Evolutionary conservation across 2,797 vertebrate genomes (phyloP), one percentile per base, ranked within the genome.

Genomic region (Babyrousa celebensis): DNA sequence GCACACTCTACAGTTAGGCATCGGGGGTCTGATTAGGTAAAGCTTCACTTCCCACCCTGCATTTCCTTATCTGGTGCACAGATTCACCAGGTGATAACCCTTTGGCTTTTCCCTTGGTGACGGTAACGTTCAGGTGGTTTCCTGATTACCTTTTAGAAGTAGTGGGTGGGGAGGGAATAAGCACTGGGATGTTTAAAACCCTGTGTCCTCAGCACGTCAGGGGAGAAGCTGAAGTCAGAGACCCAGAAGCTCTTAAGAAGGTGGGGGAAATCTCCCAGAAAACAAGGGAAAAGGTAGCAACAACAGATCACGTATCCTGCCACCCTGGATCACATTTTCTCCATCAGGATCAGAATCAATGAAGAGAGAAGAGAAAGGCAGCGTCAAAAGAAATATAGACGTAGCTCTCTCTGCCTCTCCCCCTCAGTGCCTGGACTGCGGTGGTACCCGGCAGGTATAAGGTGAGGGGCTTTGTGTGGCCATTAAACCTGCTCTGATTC

Each of bases 401-500:
- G 0, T 54, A 58, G 79, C 16, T 67, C 4, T 21, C 25, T 27
- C 4, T 8, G 8, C 15, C 17, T 29, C 54, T 27, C 52, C n/a
- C 12, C 1, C 63, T 52, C 71, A 32, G 0, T 71, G 32, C 23
- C 70, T 80, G 40, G 36, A 72, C 43, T 75, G 67, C 12, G 48
- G 58, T 87, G 68, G 78, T 78, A 90, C 20, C 88, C 52, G 36
- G 85, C 36, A 48, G 60, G 72, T 62, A 89, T 15, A 10, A 54
- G 20, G 1, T 89, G 75, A 85, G 70, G 80, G 62, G 56, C 88
- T 75, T 36, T 27, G 12, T 27, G 18, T 18, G n/a, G 71, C 78
- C 60, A 85, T 52, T 80, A 71, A 97, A 91, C 56, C 16, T 60
- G 32, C 96, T 85, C 84, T 40, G 70, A 68, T 52, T 82, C 70